These are phyloP conservation scores for Drosophila infuscata DNA, from an alignment of 2,888 invertebrate genomes.

Conservation along the genomic window DNA sequence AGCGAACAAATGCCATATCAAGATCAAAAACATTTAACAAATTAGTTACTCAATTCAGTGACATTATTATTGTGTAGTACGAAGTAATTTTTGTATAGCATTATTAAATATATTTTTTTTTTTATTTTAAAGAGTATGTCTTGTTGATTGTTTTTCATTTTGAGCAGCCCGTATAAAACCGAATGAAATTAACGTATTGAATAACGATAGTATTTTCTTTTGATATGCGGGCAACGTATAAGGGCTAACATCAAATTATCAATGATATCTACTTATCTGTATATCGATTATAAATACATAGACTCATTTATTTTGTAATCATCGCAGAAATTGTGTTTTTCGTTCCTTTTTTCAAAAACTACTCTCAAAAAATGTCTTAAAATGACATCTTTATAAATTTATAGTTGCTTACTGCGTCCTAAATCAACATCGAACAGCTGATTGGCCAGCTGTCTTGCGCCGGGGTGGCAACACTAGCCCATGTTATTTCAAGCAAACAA, in stretches of 20 bases:
- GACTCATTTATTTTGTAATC: background rate
- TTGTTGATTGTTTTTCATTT: conserved; percentile 64
- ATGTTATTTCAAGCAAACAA: conserved; percentile 65
- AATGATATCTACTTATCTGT: background rate
- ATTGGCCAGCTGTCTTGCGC: conserved; percentile 46
- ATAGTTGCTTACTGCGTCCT: conserved; percentile 24
- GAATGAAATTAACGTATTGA: conserved; percentile 6
- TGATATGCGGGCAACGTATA: conserved; percentile 1
- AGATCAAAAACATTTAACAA: conserved; percentile 66
- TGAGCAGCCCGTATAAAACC: conserved; percentile 42
- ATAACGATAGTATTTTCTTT: background rate
- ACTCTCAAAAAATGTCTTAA: conserved; percentile 26
- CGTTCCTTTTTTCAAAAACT: background rate
- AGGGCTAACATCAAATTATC: conserved; percentile 31
- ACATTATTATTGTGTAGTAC: conserved; percentile 79
- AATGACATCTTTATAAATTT: conserved; percentile 47
- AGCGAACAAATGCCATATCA: conserved; percentile 66
- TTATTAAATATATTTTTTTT: conserved; percentile 63
- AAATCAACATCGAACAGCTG: conserved; percentile 60
- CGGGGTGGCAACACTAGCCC: conserved; percentile 60
- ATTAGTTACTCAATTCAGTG: conserved; percentile 77
- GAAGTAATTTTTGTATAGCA: conserved; percentile 79
- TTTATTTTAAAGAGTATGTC: conserved; percentile 43
- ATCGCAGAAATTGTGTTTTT: background rate
- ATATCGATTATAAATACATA: background rate